Evolutionary conservation across 35 echinoderm and acorn worm species (phyloP).

Genomic region (Ptychodera flava): DNA sequence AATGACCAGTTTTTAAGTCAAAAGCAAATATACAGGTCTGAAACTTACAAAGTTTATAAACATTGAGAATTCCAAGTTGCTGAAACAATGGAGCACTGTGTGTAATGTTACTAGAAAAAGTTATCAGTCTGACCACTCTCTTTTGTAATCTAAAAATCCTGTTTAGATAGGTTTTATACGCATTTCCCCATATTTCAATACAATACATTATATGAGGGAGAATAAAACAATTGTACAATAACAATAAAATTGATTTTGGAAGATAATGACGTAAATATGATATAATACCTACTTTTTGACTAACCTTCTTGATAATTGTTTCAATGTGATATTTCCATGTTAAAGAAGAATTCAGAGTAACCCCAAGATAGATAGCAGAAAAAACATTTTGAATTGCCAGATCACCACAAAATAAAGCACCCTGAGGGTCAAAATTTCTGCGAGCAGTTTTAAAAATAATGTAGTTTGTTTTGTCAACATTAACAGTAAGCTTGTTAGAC

Average conservation of each 20-base stretch:
- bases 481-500: slow-evolving; percentile 6
- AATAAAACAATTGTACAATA: background rate
- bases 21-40: slow-evolving; percentile 2
- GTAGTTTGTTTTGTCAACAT: background rate
- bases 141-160: too few species aligned
- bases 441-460: background rate
- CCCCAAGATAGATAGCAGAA: too few species aligned
- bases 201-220: background rate
- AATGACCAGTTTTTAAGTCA: too few species aligned
- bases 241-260: slow-evolving; percentile 7
- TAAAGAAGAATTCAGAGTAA: background rate
- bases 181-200: background rate
- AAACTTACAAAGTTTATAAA: too few species aligned
- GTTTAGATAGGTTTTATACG: background rate
- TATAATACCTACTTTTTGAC: background rate
- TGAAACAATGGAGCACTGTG: background rate
- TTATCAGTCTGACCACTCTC: too few species aligned
- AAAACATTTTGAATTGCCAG: too few species aligned
- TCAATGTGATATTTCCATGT: slow-evolving; percentile 12
- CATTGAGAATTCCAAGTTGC: too few species aligned
- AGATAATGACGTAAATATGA: background rate
- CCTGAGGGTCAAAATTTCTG: too few species aligned
- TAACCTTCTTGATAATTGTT: background rate
- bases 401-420: too few species aligned
- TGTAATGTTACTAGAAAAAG: background rate